Conservation (phyloP, 2,888 invertebrate species). For the Drosophila ustulata region DNA sequence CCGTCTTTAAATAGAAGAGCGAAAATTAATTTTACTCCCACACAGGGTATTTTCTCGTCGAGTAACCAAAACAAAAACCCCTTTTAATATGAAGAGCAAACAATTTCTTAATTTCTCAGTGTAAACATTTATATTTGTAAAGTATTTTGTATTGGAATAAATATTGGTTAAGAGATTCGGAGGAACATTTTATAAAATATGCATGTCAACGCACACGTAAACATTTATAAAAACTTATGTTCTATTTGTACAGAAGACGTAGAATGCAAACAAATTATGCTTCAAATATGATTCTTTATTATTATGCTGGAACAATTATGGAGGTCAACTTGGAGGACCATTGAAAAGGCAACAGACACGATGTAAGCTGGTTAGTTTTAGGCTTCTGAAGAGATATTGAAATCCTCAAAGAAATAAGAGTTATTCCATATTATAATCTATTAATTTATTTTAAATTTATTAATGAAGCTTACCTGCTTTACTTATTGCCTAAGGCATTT, state of each 20-base stretch:
- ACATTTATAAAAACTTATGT: constrained; percentile 46
- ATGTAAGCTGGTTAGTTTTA: constrained; percentile 4
- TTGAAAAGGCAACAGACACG: constrained; percentile 13
- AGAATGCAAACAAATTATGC: constrained; percentile 36
- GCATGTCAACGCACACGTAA: constrained; percentile 24
- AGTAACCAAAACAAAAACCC: not conserved
- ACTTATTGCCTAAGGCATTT: constrained; percentile 40
- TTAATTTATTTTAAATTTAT: too few relatives aligned
- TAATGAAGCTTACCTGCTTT: not conserved
- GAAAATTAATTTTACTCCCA: not conserved
- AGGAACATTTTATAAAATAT: constrained; percentile 37
- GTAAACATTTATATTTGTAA: constrained; percentile 35
- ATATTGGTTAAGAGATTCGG: constrained; percentile 34
- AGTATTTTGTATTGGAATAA: constrained; percentile 31
- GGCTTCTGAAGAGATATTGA: constrained; percentile 4
- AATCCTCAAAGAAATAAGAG: constrained; percentile 10
- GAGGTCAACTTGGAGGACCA: constrained; percentile 7
- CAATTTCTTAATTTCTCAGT: not conserved
- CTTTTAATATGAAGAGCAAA: not conserved
- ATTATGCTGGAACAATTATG: constrained; percentile 10
- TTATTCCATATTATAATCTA: not conserved
- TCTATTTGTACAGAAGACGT: constrained; percentile 45
- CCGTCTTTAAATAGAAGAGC: not conserved
- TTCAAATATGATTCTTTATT: constrained; percentile 2
- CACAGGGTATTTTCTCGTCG: not conserved